Percentiles rank a stretch among this genome's conserved stretches.
These are phyloP conservation scores for Sporophila hypoxantha DNA, from an alignment of 2,113 vertebrate genomes.

Conservation along the genomic window DNA sequence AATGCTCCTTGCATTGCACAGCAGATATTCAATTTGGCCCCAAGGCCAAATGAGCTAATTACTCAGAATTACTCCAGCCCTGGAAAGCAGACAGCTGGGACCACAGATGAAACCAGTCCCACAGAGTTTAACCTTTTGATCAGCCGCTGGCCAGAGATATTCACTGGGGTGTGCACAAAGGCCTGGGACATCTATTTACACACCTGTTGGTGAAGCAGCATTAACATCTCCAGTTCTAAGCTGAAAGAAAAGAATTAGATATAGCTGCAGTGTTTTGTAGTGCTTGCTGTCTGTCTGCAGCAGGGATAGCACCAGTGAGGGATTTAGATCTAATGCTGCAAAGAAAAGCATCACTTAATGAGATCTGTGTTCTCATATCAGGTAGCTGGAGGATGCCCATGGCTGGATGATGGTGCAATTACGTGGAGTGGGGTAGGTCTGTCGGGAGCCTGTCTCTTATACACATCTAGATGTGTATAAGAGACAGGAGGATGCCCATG, in stretches of 20 bases:
- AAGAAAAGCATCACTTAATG: background rate
- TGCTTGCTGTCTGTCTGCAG: background rate
- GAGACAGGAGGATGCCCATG: background rate
- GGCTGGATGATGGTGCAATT: background rate
- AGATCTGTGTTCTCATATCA: background rate
- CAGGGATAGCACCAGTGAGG: background rate
- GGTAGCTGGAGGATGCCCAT: background rate
- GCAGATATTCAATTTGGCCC: background rate
- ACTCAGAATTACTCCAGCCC: background rate
- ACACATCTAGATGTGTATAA: too few species aligned
- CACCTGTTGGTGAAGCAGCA: background rate
- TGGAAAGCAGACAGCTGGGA: background rate
- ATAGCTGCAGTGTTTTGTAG: background rate
- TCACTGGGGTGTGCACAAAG: background rate
- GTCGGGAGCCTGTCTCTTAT: too few species aligned
- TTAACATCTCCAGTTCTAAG: background rate
- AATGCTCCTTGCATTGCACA: background rate
- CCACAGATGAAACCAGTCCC: background rate
- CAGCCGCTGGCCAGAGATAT: background rate
- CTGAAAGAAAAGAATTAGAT: background rate
- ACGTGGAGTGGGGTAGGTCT: background rate
- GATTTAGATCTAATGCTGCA: background rate
- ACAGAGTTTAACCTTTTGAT: background rate
- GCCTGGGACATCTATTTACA: background rate
- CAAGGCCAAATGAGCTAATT: background rate